phyloP scores from a whole-genome alignment of 92 coral and sea anemone genomes.

The Phenganax marumi region DNA sequence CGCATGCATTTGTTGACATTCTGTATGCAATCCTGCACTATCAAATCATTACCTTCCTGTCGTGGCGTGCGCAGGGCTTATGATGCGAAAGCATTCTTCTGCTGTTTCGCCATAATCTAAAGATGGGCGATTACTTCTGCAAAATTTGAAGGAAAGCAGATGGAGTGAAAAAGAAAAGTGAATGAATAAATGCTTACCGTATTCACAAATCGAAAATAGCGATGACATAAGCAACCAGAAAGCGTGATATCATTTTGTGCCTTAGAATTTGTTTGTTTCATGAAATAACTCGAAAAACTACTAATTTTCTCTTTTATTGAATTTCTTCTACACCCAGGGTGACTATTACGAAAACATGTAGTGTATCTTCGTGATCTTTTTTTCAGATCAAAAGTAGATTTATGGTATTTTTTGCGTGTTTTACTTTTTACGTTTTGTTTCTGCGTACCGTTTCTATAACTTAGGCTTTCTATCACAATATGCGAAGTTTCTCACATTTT shows the following conservation, averaged over 20 bases:
- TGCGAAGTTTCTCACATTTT: conserved; percentile 53
- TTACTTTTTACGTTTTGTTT: not conserved
- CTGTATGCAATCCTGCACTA: not conserved
- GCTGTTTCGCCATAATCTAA: conserved; percentile 86
- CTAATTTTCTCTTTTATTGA: no score
- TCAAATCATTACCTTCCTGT: conserved; percentile 68
- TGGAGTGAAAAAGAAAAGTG: not conserved
- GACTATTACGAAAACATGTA: no score
- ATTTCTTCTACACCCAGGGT: no score
- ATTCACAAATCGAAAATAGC: no score
- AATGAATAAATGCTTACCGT: not conserved
- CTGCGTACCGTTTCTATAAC: not conserved
- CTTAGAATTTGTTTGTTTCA: no score
- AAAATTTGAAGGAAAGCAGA: conserved; percentile 18
- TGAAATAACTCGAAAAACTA: no score
- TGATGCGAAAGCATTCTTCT: conserved; percentile 67
- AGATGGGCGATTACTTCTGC: conserved; percentile 47
- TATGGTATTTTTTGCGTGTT: no score
- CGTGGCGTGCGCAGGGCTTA: conserved; percentile 63
- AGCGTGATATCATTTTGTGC: no score
- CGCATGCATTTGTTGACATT: no score
- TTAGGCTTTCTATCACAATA: not conserved
- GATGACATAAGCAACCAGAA: no score
- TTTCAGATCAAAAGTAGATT: no score
- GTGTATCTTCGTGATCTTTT: no score